Percentiles rank a stretch among this genome's conserved stretches.
Evolutionary conservation across 2,113 vertebrate species (phyloP).

Genomic region (Hippocampus comes): DNA sequence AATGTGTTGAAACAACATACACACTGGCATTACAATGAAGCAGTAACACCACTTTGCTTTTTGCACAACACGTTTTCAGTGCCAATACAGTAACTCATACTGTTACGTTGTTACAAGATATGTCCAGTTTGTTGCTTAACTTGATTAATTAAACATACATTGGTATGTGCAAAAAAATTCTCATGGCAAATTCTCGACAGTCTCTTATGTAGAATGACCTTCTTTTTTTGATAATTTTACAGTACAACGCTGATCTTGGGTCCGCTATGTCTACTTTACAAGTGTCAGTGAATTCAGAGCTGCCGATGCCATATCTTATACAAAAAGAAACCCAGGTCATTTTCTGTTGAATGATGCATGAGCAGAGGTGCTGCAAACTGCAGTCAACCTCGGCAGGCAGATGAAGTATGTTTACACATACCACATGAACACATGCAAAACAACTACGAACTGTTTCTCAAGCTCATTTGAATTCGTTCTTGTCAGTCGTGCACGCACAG

Average conservation of each 20-base stretch:
- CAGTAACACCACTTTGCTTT: no score
- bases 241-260: conserved; percentile 30
- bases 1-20: no score
- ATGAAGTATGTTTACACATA: background rate
- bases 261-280: conserved; percentile 28
- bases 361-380: conserved; percentile 39
- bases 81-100: no score
- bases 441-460: background rate
- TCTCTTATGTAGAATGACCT: no score
- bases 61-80: no score
- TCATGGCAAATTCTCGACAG: no score
- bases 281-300: conserved; percentile 45
- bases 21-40: no score
- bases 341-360: conserved; percentile 57
- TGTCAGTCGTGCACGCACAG: background rate
- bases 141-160: no score
- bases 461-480: background rate
- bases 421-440: background rate
- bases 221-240: no score
- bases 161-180: no score
- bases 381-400: conserved; percentile 42
- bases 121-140: no score
- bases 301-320: conserved; percentile 31
- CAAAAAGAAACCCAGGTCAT: conserved; percentile 31
- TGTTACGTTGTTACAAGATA: no score